phyloP scores from a whole-genome alignment of 2,888 invertebrate species.

The Melinaea marsaeus region DNA sequence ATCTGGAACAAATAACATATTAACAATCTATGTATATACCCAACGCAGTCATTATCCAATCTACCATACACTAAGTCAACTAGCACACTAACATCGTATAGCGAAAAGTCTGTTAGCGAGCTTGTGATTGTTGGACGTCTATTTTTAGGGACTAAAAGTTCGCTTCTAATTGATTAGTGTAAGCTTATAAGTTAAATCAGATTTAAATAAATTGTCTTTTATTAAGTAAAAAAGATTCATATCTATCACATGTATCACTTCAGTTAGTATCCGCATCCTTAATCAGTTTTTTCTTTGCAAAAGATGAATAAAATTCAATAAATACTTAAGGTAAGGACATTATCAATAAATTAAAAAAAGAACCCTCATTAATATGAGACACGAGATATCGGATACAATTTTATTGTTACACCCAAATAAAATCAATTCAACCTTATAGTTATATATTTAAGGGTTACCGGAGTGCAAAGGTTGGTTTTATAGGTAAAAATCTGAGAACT shows the following conservation, averaged over 20 bases:
- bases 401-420: conserved; percentile 32
- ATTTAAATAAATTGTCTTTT: no score
- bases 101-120: no score
- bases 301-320: conserved; percentile 16
- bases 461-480: conserved; percentile 33
- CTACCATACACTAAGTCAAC: no score
- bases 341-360: conserved; percentile 62
- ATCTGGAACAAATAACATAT: conserved; percentile 46
- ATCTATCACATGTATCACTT: no score
- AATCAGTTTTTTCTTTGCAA: background rate
- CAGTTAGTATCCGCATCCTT: background rate
- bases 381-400: conserved; percentile 49
- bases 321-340: conserved; percentile 33
- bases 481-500: conserved; percentile 58
- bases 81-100: no score
- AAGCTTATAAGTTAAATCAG: no score
- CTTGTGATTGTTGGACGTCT: no score
- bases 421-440: conserved; percentile 43
- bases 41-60: no score
- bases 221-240: no score
- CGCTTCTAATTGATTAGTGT: no score
- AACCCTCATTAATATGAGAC: conserved; percentile 64
- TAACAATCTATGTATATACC: background rate
- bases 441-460: conserved; percentile 37
- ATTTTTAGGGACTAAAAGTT: no score